Percentiles rank a stretch among this genome's conserved stretches.
Evolutionary conservation across 2,113 vertebrate genomes (phyloP).

Genomic region (Nothoprocta pentlandii): DNA sequence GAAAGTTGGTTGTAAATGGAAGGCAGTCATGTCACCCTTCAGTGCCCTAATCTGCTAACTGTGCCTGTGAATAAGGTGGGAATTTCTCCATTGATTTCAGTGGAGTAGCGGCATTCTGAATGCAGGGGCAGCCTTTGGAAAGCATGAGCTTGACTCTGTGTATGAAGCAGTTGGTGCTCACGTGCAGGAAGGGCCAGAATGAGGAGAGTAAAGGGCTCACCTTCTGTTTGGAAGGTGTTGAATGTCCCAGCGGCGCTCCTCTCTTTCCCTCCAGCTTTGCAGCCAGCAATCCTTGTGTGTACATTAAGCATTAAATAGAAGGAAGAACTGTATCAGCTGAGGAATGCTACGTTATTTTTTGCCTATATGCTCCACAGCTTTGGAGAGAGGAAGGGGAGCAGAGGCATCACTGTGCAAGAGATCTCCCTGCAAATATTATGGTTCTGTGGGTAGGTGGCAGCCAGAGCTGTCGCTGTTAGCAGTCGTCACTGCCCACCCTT

Average conservation of each 20-base stretch:
- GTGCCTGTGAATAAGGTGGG: rapidly evolving
- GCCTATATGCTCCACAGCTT: not conserved
- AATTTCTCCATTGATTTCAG: not conserved
- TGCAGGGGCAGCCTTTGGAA: not conserved
- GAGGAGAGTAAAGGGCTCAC: not conserved
- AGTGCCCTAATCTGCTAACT: not conserved
- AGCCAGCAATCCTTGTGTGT: not conserved
- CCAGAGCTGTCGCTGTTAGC: not conserved
- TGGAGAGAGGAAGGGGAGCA: not conserved
- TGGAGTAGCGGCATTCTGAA: not conserved
- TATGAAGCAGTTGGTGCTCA: not conserved
- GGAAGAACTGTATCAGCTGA: not conserved
- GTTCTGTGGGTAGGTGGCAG: rapidly evolving
- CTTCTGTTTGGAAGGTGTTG: not conserved
- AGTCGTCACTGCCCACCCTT: rapidly evolving
- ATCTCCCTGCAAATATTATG: rapidly evolving
- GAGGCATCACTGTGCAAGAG: not conserved
- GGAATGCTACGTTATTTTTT: rapidly evolving
- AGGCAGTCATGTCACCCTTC: not conserved
- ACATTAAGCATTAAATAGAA: not conserved
- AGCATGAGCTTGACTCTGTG: not conserved
- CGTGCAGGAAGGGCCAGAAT: not conserved
- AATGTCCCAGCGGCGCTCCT: not conserved
- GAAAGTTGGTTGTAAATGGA: not conserved
- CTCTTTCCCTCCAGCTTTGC: not conserved